These are phyloP conservation scores for Leptopilina myrica DNA, from an alignment of 2,888 invertebrate genomes.

Conservation along the genomic window DNA sequence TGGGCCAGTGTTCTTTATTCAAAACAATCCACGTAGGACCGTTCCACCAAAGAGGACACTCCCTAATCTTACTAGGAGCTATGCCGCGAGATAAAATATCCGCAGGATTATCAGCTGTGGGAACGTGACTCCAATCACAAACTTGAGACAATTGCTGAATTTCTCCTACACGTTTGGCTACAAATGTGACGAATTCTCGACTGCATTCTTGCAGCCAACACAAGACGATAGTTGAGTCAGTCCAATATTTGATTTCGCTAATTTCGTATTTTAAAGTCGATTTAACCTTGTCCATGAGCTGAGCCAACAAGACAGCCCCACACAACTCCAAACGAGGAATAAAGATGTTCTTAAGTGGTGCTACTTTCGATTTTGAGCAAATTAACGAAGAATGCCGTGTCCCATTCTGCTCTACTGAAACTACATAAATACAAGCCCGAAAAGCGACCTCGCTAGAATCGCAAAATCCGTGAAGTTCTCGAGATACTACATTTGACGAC, in stretches of 20 bases:
- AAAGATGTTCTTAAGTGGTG: slow-evolving; percentile 30
- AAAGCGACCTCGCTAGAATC: slow-evolving; percentile 35
- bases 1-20: not conserved
- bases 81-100: slow-evolving; percentile 40
- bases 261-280: slow-evolving; percentile 22
- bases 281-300: slow-evolving; percentile 39
- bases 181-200: slow-evolving; percentile 40
- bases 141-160: slow-evolving; percentile 41
- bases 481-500: not conserved
- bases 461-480: slow-evolving; percentile 31
- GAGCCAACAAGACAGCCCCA: slow-evolving; percentile 40
- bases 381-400: not conserved
- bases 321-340: slow-evolving; percentile 44
- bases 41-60: slow-evolving; percentile 30
- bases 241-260: slow-evolving; percentile 30
- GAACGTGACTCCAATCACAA: slow-evolving; percentile 42
- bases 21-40: slow-evolving; percentile 42
- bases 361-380: slow-evolving; percentile 40
- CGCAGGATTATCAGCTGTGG: slow-evolving; percentile 41
- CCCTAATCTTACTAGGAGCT: not conserved
- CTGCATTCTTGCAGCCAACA: slow-evolving; percentile 41
- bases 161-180: slow-evolving; percentile 43
- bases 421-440: slow-evolving; percentile 40
- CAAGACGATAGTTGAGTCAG: slow-evolving; percentile 41
- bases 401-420: not conserved